Base-by-base conservation (phyloP, 2,797 vertebrate species). In the Pangasius sanitwongsei region DNA sequence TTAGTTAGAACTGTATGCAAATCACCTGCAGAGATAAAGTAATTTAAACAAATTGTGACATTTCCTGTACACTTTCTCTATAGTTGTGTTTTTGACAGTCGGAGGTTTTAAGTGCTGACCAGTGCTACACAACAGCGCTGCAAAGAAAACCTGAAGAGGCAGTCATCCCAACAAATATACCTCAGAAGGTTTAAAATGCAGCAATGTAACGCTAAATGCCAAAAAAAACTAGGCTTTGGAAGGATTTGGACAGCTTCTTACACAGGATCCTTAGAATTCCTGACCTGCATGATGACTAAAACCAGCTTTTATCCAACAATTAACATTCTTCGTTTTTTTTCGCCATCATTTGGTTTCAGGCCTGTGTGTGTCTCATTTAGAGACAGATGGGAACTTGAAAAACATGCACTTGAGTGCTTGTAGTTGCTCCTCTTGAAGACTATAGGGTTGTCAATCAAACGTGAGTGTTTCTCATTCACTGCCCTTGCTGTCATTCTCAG, bases 361-460 rank as follows among this genome's bases (percentile, higher is more conserved):
- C 95, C 95, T 95, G 92, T 93, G 91, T 87, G 89, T 93, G 93
- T 93, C 94, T 95, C 94, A 95, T 96, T 96, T 95, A 94, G 94
- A 95, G 90, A 91, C 87, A 93, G 92, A 93, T 93, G 93, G 92
- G 90, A 86, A 70, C 70, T 74, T 57, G 67, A 86, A 86, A 86
- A 86, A 74, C 69, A 59, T 59, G 61, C 92, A 93, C 92, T 94
- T 72, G 91, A 94, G 92, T 90, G 75, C 94, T 93, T 69, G 85
- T 90, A 86, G 92, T 83, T 92, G 93, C 91, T 95, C 92, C 80
- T 88, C 92, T 91, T 93, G 85, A 83, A 41, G 77, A 72, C 84
- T 70, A 31, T 95, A 92, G 94, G 91, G 90, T 91, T 94, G 94
- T 95, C 95, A 95, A 92, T 96, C 95, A 95, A 86, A 67, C 59